These are phyloP conservation scores for Otolemur garnettii DNA, from an alignment of 2,113 vertebrate genomes.

Conservation along the genomic window DNA sequence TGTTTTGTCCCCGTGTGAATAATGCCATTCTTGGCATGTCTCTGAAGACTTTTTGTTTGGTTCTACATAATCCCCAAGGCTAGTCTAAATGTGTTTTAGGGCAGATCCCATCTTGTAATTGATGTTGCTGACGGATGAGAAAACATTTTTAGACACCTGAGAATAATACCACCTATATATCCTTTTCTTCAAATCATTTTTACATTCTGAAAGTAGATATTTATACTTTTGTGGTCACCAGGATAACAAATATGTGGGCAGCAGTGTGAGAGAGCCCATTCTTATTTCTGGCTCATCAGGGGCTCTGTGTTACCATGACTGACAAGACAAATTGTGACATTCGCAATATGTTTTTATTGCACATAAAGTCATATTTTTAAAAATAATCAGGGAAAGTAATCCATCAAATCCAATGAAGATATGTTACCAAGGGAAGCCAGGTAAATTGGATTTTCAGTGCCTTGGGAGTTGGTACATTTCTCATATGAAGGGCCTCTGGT, in stretches of 20 bases:
- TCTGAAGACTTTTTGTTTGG: constrained; percentile 13
- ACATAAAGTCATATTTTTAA: constrained; percentile 10
- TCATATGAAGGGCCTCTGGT: constrained; percentile 11
- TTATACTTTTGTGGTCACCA: not conserved
- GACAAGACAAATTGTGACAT: constrained; percentile 49
- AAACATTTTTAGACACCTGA: constrained; percentile 12
- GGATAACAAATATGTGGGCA: not conserved
- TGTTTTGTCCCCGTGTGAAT: not conserved
- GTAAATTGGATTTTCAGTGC: constrained; percentile 43
- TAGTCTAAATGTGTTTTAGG: not conserved
- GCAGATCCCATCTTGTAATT: not conserved
- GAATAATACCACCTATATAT: not conserved
- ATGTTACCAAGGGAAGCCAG: constrained; percentile 33
- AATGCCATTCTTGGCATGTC: not conserved
- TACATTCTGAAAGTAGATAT: not conserved
- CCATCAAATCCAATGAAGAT: constrained; percentile 55
- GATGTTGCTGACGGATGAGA: not conserved
- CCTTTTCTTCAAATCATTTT: constrained; percentile 38
- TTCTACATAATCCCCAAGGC: not conserved
- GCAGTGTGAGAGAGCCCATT: not conserved
- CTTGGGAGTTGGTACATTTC: constrained; percentile 41
- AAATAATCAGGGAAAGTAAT: constrained; percentile 67
- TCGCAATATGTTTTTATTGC: not conserved
- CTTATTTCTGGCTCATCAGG: not conserved
- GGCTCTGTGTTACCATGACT: not conserved